Base-by-base conservation (phyloP, 1,140 invertebrate genomes). In the Temnothorax longispinosus region DNA sequence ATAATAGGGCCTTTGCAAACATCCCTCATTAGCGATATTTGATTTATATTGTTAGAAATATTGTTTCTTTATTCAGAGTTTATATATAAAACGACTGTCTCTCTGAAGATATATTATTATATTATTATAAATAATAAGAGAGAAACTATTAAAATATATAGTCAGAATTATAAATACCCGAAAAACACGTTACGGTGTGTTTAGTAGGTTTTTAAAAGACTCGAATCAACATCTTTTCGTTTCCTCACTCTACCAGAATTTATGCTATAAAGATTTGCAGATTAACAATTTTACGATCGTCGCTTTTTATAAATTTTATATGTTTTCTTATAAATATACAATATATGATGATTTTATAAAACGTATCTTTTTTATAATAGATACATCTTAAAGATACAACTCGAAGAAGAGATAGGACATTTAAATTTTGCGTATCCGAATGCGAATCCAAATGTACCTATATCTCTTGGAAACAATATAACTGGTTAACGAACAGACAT, bases 401-500 rank as follows among this genome's bases (percentile, higher is more conserved):
- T 18, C 13, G 35, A 69, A 38, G 8, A 69, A 69, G 11, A 69
- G 15, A 44, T 10, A 44, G 10, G 27, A 32, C 35, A 44, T 4
- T 15, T 0, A 50, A 13, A 7, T 58, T 56, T 27, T 15, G 15
- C 4, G 1, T 10, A 60, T 10, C 27, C 18, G 35, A 88, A 81
- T 35, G 18, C 47, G 32, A 38, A 52, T 60, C 47, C 35, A 11
- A 64, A 77, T 38, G 11, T 27, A 27, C 11, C 32, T 10, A 52
- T 18, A 27, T 27, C 27, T 6, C 32, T 75, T 32, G 52, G 77
- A 90, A 90, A 88, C 47, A 86, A 64, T 82, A 86, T 38, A 54
- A 69, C 81, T 77, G 85, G n/a, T 80, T 93, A 93, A 92, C 90
- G 92, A 93, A 93, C 58, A 81, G 80, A 87, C 56, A 93, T 93